These are phyloP conservation scores for Agelas oroides DNA, from an alignment of 37 sponge, comb jelly and placozoan species.

Conservation along the genomic window DNA sequence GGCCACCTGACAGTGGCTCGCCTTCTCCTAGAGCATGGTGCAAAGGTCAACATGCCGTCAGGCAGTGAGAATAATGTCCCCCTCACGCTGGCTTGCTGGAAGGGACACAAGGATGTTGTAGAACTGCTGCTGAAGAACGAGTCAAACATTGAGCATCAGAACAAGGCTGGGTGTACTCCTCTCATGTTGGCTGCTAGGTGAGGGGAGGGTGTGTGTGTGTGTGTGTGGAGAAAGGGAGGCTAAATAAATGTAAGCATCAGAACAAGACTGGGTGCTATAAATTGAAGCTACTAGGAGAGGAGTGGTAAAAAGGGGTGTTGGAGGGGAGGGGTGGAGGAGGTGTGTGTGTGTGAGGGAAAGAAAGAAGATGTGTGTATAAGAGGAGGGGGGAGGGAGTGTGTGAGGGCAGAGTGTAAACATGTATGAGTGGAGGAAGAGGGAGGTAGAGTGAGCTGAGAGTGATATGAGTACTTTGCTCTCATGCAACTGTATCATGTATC, in stretches of 20 bases:
- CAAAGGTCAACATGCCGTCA: conserved; percentile 92
- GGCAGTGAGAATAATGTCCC: conserved; percentile 98
- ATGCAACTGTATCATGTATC: too few species aligned
- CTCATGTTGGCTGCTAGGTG: conserved; percentile 98
- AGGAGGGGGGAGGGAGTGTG: neutral
- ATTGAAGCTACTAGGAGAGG: too few species aligned
- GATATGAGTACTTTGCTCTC: too few species aligned
- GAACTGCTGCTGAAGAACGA: conserved; percentile 83
- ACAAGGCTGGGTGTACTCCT: conserved; percentile 98
- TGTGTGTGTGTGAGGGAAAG: neutral
- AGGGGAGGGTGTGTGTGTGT: too few species aligned
- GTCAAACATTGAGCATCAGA: conserved; percentile 96
- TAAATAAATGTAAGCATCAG: too few species aligned
- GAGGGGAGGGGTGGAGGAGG: too few species aligned
- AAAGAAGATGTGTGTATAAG: neutral
- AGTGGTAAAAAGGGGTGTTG: too few species aligned
- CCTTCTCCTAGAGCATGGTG: conserved; percentile 82
- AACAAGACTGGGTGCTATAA: too few species aligned
- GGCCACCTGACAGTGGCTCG: conserved; percentile 89
- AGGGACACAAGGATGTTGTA: conserved; percentile 94
- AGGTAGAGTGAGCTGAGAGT: too few species aligned
- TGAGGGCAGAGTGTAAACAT: too few species aligned
- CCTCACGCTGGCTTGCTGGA: conserved; percentile 98
- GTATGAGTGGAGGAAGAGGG: too few species aligned
- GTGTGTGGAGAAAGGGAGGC: too few species aligned